Percentiles rank a stretch among this genome's conserved stretches.
These are phyloP conservation scores for Aratinga solstitialis DNA, from an alignment of 2,797 vertebrate genomes.

Conservation along the genomic window DNA sequence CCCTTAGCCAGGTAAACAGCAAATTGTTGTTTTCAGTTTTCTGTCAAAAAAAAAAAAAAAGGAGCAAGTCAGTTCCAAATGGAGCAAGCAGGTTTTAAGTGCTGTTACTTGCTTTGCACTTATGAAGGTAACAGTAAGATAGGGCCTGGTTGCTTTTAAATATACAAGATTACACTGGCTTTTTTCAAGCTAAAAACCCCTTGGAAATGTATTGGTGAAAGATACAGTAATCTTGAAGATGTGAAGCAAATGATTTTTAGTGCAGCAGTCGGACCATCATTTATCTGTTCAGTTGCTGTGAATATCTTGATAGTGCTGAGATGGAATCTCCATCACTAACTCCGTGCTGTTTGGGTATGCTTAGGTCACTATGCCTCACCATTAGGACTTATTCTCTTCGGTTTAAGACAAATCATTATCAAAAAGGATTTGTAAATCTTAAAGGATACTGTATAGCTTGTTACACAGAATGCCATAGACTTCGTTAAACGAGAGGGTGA, in stretches of 20 bases:
- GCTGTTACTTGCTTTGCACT: not conserved
- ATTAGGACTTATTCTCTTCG: not conserved
- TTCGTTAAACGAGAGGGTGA: not conserved
- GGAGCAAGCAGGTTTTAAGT: not conserved
- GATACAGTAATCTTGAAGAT: not conserved
- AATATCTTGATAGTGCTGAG: not conserved
- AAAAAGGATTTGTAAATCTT: not conserved
- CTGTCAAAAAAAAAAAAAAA: not conserved
- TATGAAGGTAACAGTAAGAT: not conserved
- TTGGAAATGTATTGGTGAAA: not conserved
- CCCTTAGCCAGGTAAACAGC: not conserved
- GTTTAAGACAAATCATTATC: constrained; percentile 15
- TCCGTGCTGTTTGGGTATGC: not conserved
- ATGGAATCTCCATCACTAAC: constrained; percentile 12
- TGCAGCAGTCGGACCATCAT: constrained; percentile 29
- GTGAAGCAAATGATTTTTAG: not conserved
- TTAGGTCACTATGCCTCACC: constrained; percentile 46
- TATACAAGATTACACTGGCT: not conserved
- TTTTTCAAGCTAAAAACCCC: not conserved
- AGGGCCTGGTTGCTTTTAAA: not conserved
- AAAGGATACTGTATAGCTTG: not conserved
- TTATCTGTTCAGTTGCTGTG: constrained; percentile 2
- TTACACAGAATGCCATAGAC: not conserved
- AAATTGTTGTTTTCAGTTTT: not conserved
- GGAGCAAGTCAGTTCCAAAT: not conserved